A percentile compares a stretch with the other conserved stretches of the same genome.
Conservation (phyloP, 2,888 invertebrate genomes). For the Melinaea marsaeus region DNA sequence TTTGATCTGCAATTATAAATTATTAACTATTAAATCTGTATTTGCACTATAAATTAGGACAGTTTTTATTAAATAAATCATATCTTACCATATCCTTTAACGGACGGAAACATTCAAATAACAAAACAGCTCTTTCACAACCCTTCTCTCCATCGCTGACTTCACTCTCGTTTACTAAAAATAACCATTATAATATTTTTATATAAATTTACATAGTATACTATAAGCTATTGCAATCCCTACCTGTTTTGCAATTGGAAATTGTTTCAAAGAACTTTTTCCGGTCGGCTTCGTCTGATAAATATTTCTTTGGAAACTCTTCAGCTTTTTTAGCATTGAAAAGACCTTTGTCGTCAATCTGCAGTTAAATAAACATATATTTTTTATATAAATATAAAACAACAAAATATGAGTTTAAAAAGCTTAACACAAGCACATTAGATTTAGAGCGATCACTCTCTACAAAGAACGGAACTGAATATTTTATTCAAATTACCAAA, state of each 20-base stretch:
- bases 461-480: no score
- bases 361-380: slow-evolving; percentile 5
- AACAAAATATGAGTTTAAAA: no score
- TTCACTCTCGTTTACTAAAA: slow-evolving; percentile 49
- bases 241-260: slow-evolving; percentile 44
- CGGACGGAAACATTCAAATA: slow-evolving; percentile 43
- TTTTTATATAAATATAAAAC: not conserved
- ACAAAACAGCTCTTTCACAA: slow-evolving; percentile 47
- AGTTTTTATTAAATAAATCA: no score
- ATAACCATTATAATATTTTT: not conserved
- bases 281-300: slow-evolving; percentile 39
- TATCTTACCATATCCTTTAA: slow-evolving; percentile 40
- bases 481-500: no score
- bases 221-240: not conserved
- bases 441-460: no score
- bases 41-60: no score
- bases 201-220: not conserved
- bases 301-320: slow-evolving; percentile 36
- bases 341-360: slow-evolving; percentile 50
- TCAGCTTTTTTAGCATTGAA: slow-evolving; percentile 38
- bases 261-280: slow-evolving; percentile 35
- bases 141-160: slow-evolving; percentile 47
- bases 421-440: no score
- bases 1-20: no score
- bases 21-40: no score